phyloP scores from a whole-genome alignment of 2,888 invertebrate species.

The Carterocephalus palaemon region DNA sequence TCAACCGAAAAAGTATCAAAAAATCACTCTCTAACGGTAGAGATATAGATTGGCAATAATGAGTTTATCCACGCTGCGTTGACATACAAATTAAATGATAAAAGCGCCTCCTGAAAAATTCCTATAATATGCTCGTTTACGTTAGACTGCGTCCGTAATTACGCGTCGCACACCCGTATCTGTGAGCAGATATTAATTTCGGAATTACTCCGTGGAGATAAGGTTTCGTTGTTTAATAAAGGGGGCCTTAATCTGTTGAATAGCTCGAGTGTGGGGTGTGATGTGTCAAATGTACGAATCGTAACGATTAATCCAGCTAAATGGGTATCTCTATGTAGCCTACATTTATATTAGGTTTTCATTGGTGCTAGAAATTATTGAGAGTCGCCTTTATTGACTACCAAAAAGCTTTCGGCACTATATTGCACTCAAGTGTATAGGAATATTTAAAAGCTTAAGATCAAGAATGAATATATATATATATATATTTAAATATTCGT shows the following conservation, averaged over 20 bases:
- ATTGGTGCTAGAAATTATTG: no score
- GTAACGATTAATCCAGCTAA: no score
- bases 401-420: no score
- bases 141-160: conserved; percentile 48
- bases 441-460: no score
- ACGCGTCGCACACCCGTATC: conserved; percentile 47
- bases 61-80: conserved; percentile 1
- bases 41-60: no score
- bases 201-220: conserved; percentile 44
- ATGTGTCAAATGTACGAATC: conserved; percentile 9
- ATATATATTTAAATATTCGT: no score
- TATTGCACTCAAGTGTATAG: no score
- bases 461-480: no score
- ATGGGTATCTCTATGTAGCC: no score
- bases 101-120: conserved; percentile 29
- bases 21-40: neutral
- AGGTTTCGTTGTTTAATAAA: conserved; percentile 32
- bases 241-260: conserved; percentile 2
- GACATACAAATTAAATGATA: conserved; percentile 28
- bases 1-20: conserved; percentile 16
- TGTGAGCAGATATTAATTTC: conserved; percentile 54
- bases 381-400: no score
- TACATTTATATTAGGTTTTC: no score
- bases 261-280: conserved; percentile 3
- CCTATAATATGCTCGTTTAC: conserved; percentile 46